Conservation (phyloP, 2,113 vertebrate species). For the Sphyrna mokarran region DNA sequence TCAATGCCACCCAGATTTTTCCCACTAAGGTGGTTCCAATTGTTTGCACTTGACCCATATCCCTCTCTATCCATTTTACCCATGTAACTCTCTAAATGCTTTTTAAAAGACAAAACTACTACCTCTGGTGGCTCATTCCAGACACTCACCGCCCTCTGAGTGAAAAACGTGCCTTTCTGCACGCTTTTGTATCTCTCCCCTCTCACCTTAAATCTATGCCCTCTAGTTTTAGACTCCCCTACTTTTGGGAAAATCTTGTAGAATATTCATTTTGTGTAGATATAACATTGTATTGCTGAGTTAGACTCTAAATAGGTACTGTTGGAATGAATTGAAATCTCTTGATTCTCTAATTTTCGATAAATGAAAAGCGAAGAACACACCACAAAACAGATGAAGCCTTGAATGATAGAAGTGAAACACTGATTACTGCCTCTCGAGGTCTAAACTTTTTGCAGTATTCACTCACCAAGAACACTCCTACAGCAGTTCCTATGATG, state of each 20-base stretch:
- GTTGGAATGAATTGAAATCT: not conserved
- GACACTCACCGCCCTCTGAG: too few relatives aligned
- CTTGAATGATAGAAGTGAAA: not conserved
- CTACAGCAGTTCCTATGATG: conserved; percentile 83
- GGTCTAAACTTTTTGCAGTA: not conserved
- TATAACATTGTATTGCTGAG: not conserved
- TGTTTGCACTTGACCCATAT: too few relatives aligned
- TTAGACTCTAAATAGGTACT: not conserved
- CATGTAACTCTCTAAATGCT: too few relatives aligned
- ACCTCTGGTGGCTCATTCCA: too few relatives aligned
- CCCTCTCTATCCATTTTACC: too few relatives aligned
- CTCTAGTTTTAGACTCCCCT: too few relatives aligned
- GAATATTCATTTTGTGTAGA: not conserved
- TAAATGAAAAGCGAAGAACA: not conserved
- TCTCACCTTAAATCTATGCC: too few relatives aligned
- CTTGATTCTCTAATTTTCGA: not conserved
- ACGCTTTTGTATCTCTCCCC: too few relatives aligned
- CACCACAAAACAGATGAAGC: not conserved
- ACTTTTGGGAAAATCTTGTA: not conserved
- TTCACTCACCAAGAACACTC: conserved; percentile 85
- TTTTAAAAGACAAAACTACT: too few relatives aligned
- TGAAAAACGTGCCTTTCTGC: too few relatives aligned
- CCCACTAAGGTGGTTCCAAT: too few relatives aligned
- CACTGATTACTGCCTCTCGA: not conserved
- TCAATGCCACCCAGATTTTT: too few relatives aligned